Evolutionary conservation across 2,113 vertebrate species (phyloP), one percentile per base, ranked within the genome.

Genomic region (Maccullochella peelii): DNA sequence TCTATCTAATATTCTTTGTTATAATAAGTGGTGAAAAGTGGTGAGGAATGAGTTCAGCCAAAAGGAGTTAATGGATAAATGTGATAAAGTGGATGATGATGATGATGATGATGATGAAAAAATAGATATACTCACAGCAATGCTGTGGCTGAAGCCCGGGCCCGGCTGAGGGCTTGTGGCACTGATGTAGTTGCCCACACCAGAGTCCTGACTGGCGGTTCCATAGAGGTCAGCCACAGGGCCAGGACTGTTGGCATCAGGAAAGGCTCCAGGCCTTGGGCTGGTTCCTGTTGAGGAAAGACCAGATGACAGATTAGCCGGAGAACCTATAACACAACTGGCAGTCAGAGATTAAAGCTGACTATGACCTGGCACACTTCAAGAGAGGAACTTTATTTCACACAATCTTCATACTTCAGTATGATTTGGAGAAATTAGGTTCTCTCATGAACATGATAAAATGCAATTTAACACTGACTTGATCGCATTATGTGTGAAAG

Each of bases 61-160:
- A 20, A 40, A 57, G 8, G 33, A n/a, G 15, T 52, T 27, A 27
- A 12, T 62, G 20, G 5, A 2, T 33, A 49, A n/a, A 77, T 44
- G 38, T 38, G 38, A 38, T 38, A 6, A 38, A 38, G 38, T 38
- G 38, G 49, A 55, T 63, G 30, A 33, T 16, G 25, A 16, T 63
- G 30, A 33, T 16, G 18, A 5, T 33, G 33, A 33, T 33, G 33
- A 33, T 50, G 25, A 16, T 33, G 15, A 30, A 36, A 36, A 36
- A 47, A 18, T 2, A 25, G 38, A 33, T 50, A 18, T 16, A 71
- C 67, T 71, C n/a, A 79, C 77, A 42, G 67, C 33, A 9, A 79
- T 79, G 33, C 58, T 63, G 57, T 79, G 77, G 42, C 67, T 79
- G 57, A 79, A 79, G 44, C 30, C 77, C 27, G 57, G 62, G 16